These are phyloP conservation scores for Drosophila aldrichi DNA, from an alignment of 2,888 invertebrate genomes.

Conservation along the genomic window DNA sequence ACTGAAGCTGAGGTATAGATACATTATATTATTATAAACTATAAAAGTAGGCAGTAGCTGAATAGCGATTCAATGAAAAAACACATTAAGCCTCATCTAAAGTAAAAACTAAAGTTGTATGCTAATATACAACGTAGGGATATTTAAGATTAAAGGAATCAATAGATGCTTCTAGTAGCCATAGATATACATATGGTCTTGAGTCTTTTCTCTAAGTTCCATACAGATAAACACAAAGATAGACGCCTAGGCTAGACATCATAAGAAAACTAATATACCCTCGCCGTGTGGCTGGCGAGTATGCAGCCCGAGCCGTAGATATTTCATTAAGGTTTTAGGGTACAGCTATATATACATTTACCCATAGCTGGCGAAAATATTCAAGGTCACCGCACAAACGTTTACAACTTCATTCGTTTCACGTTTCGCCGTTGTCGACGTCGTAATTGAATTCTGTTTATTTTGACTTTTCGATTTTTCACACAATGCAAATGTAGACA, in stretches of 20 bases:
- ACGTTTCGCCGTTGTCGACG: conserved; percentile 7
- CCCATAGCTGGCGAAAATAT: conserved; percentile 44
- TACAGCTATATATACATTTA: conserved; percentile 46
- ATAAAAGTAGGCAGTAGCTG: neutral
- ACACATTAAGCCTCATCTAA: too few species aligned
- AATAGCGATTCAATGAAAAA: neutral
- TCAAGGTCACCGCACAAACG: conserved; percentile 62
- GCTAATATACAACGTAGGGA: too few species aligned
- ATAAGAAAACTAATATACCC: neutral
- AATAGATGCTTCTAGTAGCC: too few species aligned
- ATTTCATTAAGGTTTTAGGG: conserved; percentile 58
- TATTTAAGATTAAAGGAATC: neutral
- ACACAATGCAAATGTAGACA: conserved; percentile 63
- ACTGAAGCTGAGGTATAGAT: neutral
- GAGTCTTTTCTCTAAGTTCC: neutral
- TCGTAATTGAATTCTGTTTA: conserved; percentile 73
- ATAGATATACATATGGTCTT: too few species aligned
- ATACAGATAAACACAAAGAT: neutral
- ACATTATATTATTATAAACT: neutral
- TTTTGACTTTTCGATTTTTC: conserved; percentile 81
- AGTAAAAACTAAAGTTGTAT: too few species aligned
- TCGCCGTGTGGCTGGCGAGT: neutral
- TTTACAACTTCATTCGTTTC: conserved; percentile 73
- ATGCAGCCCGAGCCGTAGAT: conserved; percentile 26
- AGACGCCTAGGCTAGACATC: neutral